A percentile compares a stretch with the other conserved stretches of the same genome.
Conservation (phyloP, 2,888 invertebrate species). For the Melinaea menophilus region DNA sequence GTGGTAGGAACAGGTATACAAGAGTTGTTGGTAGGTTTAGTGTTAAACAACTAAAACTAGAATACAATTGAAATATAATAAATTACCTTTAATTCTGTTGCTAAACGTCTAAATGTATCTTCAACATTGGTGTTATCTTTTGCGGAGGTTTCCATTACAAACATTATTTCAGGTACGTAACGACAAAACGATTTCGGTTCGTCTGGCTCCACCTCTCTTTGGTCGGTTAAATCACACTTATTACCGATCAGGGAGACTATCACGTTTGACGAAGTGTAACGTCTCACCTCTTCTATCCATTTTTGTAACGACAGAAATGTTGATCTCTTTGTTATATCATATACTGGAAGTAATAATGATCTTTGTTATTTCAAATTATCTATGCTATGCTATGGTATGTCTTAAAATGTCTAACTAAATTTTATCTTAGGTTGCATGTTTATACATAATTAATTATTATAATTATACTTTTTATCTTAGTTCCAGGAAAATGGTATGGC, state of each 20-base stretch:
- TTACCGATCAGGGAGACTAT: slow-evolving; percentile 95
- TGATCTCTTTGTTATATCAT: slow-evolving; percentile 95
- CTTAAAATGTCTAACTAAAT: no score
- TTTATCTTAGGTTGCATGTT: no score
- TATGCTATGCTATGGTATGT: no score
- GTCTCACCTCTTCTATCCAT: slow-evolving; percentile 97
- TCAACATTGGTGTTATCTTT: slow-evolving; percentile 95
- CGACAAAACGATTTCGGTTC: slow-evolving; percentile 93
- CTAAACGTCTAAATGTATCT: slow-evolving; percentile 90
- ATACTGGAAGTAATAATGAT: slow-evolving; percentile 79
- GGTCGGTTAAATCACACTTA: slow-evolving; percentile 90
- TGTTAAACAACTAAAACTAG: no score
- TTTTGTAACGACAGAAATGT: slow-evolving; percentile 94
- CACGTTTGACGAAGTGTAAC: slow-evolving; percentile 95
- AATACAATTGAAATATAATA: not conserved
- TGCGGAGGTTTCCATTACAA: slow-evolving; percentile 92
- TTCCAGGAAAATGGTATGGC: no score
- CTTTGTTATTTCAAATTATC: slow-evolving; percentile 9
- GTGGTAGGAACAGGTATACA: no score
- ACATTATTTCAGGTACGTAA: slow-evolving; percentile 90
- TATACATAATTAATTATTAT: no score
- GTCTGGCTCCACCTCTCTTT: slow-evolving; percentile 89
- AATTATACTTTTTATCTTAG: no score
- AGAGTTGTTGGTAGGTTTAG: no score
- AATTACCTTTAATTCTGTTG: slow-evolving; percentile 88